Percentiles rank a stretch among this genome's conserved stretches.
These are phyloP conservation scores for Sorex araneus DNA, from an alignment of 2,113 vertebrate species.

Conservation along the genomic window DNA sequence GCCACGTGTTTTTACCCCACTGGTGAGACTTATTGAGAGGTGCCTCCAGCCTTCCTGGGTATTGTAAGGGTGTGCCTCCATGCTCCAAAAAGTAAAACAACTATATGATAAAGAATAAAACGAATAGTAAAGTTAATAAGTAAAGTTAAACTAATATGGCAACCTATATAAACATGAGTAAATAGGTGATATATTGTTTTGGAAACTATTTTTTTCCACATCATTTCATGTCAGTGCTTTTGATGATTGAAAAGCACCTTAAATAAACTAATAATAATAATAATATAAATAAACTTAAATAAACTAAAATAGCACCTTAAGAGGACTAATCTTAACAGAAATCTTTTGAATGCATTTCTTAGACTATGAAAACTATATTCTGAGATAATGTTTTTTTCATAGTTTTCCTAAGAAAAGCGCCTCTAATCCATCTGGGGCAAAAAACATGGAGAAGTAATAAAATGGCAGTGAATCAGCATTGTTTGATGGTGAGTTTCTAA, in stretches of 20 bases:
- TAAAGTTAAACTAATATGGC: background rate
- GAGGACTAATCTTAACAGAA: conserved; percentile 14
- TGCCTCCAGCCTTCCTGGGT: background rate
- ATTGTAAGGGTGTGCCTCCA: too few relatives aligned
- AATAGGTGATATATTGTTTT: background rate
- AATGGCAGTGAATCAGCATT: background rate
- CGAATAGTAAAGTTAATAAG: background rate
- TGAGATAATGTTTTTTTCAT: background rate
- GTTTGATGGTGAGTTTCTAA: background rate
- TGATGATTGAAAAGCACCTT: background rate
- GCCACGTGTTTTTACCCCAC: too few relatives aligned
- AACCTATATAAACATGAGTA: background rate
- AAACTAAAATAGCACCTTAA: background rate
- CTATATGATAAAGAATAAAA: background rate
- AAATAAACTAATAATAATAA: too few relatives aligned
- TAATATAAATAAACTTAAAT: too few relatives aligned
- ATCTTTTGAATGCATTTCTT: background rate
- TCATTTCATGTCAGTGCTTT: background rate
- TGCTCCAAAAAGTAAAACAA: background rate
- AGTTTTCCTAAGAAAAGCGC: conserved; percentile 39
- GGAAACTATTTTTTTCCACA: background rate
- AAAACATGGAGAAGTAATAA: conserved; percentile 35
- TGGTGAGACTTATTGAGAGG: too few relatives aligned
- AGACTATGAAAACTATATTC: background rate
- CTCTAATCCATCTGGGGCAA: background rate